Evolutionary conservation across 2,113 vertebrate species (phyloP).

Genomic region (Perca fluviatilis): DNA sequence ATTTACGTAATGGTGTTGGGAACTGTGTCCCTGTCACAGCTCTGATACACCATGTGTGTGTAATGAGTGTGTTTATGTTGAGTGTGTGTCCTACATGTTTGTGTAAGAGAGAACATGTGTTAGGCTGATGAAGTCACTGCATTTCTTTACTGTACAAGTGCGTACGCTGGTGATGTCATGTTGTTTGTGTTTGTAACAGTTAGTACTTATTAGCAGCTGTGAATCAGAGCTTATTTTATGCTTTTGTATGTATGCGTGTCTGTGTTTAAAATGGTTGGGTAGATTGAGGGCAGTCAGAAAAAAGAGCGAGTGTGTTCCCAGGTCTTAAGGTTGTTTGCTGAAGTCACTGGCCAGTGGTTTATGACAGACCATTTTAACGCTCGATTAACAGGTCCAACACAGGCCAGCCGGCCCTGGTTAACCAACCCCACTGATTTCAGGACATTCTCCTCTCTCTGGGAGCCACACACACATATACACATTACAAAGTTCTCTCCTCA

Average conservation of each 20-base stretch:
- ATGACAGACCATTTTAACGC: constrained; percentile 79
- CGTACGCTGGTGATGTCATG: constrained; percentile 37
- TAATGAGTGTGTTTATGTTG: constrained; percentile 60
- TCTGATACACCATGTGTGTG: constrained; percentile 55
- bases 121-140: constrained; percentile 65
- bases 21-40: constrained; percentile 67
- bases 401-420: constrained; percentile 72
- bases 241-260: constrained; percentile 19
- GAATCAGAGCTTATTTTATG: constrained; percentile 10
- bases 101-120: constrained; percentile 74
- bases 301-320: constrained; percentile 24
- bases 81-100: constrained; percentile 49
- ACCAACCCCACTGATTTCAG: constrained; percentile 68
- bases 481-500: constrained; percentile 22
- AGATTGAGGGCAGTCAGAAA: constrained; percentile 35
- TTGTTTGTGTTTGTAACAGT: constrained; percentile 24
- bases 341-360: constrained; percentile 74
- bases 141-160: constrained; percentile 47
- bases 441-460: constrained; percentile 80
- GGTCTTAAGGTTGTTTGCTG: constrained; percentile 70
- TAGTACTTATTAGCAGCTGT: neutral
- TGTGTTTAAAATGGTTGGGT: constrained; percentile 29
- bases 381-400: constrained; percentile 78
- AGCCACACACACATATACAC: constrained; percentile 53
- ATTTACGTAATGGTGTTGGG: constrained; percentile 62